Percentiles rank a stretch among this genome's conserved stretches.
Evolutionary conservation across 64 coral and sea anemone species (phyloP).

Genomic region (Pachyseris speciosa): DNA sequence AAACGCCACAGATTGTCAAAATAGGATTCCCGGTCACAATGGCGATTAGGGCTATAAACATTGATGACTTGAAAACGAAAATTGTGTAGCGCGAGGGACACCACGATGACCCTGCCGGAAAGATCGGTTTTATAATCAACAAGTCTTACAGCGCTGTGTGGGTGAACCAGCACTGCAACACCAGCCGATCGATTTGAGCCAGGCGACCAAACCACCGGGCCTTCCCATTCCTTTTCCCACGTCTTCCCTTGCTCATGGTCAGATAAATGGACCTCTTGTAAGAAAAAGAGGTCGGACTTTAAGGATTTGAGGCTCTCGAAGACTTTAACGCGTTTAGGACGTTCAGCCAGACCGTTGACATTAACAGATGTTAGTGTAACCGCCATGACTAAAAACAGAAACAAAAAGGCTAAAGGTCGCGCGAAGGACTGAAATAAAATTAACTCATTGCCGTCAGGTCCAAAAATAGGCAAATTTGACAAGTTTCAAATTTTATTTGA

Average conservation of each 20-base stretch:
- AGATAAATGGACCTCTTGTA: neutral
- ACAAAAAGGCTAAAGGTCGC: no score
- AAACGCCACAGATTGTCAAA: neutral
- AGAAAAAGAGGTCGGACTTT: neutral
- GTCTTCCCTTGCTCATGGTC: neutral
- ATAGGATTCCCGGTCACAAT: neutral
- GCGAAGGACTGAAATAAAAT: no score
- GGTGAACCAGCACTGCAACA: neutral
- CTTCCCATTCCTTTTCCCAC: constrained; percentile 7
- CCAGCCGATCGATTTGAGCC: neutral
- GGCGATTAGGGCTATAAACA: neutral
- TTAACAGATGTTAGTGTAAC: neutral
- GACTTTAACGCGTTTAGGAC: neutral
- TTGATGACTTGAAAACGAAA: neutral
- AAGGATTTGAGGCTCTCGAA: neutral
- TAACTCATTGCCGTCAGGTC: no score
- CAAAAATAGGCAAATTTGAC: no score
- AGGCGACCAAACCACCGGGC: neutral
- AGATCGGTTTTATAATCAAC: neutral
- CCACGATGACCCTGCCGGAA: neutral
- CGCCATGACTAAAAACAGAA: neutral
- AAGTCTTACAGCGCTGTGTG: neutral
- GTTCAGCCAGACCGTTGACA: neutral
- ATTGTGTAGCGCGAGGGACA: neutral
- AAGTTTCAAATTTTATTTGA: no score